A percentile compares a stretch with the other conserved stretches of the same genome.
These are phyloP conservation scores for Forbesichthys papilliferus DNA, from an alignment of 2,113 vertebrate species.

Conservation along the genomic window DNA sequence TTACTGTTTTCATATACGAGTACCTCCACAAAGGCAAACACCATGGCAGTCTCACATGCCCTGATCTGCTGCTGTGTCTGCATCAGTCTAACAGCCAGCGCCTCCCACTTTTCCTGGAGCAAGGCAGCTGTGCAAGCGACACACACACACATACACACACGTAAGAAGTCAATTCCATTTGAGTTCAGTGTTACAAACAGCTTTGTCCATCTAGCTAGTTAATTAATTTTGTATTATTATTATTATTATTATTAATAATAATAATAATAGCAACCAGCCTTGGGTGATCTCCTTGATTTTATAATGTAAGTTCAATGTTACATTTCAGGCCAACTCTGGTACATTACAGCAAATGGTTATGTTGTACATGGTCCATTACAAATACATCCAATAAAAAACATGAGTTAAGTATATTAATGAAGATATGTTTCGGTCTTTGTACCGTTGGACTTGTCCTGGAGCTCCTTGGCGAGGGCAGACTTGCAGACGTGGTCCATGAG, in stretches of 20 bases:
- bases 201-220: too few species aligned
- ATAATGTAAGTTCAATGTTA: too few species aligned
- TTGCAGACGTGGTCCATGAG: slow-evolving; percentile 96
- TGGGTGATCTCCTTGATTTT: too few species aligned
- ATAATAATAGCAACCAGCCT: too few species aligned
- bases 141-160: slow-evolving; percentile 22
- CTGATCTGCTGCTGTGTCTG: slow-evolving; percentile 95
- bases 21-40: slow-evolving; percentile 99
- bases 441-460: slow-evolving; percentile 84
- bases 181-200: too few species aligned
- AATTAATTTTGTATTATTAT: too few species aligned
- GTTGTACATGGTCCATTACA: too few species aligned
- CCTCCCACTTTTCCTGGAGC: slow-evolving; percentile 91
- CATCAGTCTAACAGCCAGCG: slow-evolving; percentile 84
- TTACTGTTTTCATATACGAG: slow-evolving; percentile 8
- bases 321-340: too few species aligned
- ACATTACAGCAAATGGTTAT: too few species aligned
- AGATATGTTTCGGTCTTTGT: background rate
- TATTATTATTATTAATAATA: too few species aligned
- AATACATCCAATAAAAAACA: too few species aligned
- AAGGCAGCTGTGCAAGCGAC: slow-evolving; percentile 71
- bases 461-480: slow-evolving; percentile 85
- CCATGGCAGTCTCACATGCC: slow-evolving; percentile 87
- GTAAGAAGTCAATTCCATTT: background rate
- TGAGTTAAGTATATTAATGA: too few species aligned